Conservation (phyloP, 2,888 invertebrate genomes). For the Eupithecia abbreviata region DNA sequence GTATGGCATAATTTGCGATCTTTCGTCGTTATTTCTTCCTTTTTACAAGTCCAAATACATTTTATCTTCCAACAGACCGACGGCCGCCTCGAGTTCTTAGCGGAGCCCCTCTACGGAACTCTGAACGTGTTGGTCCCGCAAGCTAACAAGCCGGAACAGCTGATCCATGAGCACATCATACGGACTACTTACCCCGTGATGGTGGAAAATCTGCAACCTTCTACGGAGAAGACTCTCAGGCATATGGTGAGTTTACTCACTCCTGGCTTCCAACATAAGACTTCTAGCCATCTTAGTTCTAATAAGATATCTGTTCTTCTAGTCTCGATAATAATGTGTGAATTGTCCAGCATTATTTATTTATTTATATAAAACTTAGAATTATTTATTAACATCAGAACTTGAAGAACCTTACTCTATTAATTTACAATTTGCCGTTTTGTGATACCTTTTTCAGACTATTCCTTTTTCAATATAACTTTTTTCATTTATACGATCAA, state of each 20-base stretch:
- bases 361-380: too few relatives aligned
- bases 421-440: not conserved
- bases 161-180: slow-evolving; percentile 76
- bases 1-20: too few relatives aligned
- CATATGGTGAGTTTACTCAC: slow-evolving; percentile 65
- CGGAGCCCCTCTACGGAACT: slow-evolving; percentile 71
- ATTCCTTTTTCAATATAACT: not conserved
- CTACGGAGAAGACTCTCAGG: slow-evolving; percentile 74
- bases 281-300: too few relatives aligned
- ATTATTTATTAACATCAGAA: not conserved
- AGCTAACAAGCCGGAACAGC: slow-evolving; percentile 68
- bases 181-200: slow-evolving; percentile 74
- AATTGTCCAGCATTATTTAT: too few relatives aligned
- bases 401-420: not conserved
- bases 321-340: too few relatives aligned
- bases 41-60: not conserved
- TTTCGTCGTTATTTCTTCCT: too few relatives aligned
- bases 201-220: slow-evolving; percentile 72
- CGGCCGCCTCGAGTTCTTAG: slow-evolving; percentile 76
- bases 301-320: too few relatives aligned
- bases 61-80: slow-evolving; percentile 64
- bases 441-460: not conserved
- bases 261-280: not conserved
- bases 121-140: slow-evolving; percentile 70
- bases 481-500: not conserved